These are phyloP conservation scores for Hofmannophila pseudospretella DNA, from an alignment of 2,888 invertebrate species.

Conservation along the genomic window DNA sequence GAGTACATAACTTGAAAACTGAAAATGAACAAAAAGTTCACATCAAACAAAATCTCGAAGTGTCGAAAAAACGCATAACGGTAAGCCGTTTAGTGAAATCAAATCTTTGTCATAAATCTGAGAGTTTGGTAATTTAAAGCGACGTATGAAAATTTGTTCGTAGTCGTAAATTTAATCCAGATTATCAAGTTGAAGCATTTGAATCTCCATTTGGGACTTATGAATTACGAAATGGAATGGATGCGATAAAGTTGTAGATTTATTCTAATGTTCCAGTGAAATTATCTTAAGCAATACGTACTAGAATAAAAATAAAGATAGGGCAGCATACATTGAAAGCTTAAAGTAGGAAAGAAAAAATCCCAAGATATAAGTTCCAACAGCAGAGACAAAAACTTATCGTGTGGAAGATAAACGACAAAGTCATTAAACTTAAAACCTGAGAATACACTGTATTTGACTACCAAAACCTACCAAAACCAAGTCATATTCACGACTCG, in stretches of 20 bases:
- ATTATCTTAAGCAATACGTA: too few relatives aligned
- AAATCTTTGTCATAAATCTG: slow-evolving; percentile 9
- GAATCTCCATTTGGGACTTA: slow-evolving; percentile 12
- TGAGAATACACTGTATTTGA: neutral
- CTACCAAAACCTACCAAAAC: too few relatives aligned
- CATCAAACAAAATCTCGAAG: neutral
- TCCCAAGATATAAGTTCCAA: too few relatives aligned
- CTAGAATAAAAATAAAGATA: too few relatives aligned
- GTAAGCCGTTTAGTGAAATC: slow-evolving; percentile 7
- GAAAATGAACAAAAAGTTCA: neutral
- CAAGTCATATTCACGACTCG: neutral
- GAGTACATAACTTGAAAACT: too few relatives aligned
- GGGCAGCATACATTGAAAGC: too few relatives aligned
- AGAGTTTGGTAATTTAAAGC: slow-evolving; percentile 8
- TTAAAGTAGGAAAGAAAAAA: too few relatives aligned
- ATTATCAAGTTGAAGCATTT: slow-evolving; percentile 21
- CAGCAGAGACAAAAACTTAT: too few relatives aligned
- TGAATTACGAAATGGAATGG: slow-evolving; percentile 8
- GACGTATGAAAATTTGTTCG: slow-evolving; percentile 11
- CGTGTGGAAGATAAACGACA: too few relatives aligned
- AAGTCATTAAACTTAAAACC: too few relatives aligned
- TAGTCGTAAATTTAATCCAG: slow-evolving; percentile 18
- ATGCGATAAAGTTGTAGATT: slow-evolving; percentile 1
- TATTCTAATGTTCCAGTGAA: neutral
- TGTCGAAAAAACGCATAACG: slow-evolving; percentile 2